Evolutionary conservation across 1,140 invertebrate genomes (phyloP).

Genomic region (Microplitis demolitor): DNA sequence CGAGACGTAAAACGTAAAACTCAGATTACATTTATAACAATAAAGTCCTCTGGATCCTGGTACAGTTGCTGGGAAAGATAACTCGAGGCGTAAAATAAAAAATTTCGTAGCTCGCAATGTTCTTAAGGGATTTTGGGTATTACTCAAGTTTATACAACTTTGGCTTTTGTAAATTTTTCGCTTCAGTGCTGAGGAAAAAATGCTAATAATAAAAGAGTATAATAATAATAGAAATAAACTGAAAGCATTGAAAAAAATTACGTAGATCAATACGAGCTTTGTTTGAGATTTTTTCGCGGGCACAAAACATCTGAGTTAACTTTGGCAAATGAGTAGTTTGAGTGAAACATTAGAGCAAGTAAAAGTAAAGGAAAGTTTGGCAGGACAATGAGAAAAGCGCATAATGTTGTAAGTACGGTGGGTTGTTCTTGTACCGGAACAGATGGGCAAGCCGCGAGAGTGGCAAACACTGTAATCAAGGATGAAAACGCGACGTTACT

Average conservation of each 20-base stretch:
- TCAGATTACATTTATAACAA: slow-evolving; percentile 18
- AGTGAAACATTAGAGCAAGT: neutral
- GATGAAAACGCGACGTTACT: slow-evolving; percentile 36
- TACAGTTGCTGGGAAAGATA: neutral
- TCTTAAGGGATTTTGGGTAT: slow-evolving; percentile 12
- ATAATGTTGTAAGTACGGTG: neutral
- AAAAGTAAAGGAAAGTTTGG: neutral
- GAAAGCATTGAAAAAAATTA: too few species aligned
- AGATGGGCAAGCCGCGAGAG: slow-evolving; percentile 28
- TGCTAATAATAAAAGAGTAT: too few species aligned
- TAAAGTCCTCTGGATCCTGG: neutral
- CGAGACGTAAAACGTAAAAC: neutral
- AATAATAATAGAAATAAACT: too few species aligned
- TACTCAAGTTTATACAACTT: neutral
- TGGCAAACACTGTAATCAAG: slow-evolving; percentile 49
- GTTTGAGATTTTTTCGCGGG: neutral
- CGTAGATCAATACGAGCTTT: too few species aligned
- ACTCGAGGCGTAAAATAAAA: neutral
- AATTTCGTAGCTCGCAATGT: slow-evolving; percentile 5
- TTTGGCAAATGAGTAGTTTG: neutral
- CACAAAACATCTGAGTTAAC: neutral
- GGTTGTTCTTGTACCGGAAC: slow-evolving; percentile 11
- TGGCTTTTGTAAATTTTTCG: too few species aligned
- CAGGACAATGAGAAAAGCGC: slow-evolving; percentile 11
- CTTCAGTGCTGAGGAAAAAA: too few species aligned